phyloP scores from a whole-genome alignment of 2,797 vertebrate genomes.

The Danio tinwini region DNA sequence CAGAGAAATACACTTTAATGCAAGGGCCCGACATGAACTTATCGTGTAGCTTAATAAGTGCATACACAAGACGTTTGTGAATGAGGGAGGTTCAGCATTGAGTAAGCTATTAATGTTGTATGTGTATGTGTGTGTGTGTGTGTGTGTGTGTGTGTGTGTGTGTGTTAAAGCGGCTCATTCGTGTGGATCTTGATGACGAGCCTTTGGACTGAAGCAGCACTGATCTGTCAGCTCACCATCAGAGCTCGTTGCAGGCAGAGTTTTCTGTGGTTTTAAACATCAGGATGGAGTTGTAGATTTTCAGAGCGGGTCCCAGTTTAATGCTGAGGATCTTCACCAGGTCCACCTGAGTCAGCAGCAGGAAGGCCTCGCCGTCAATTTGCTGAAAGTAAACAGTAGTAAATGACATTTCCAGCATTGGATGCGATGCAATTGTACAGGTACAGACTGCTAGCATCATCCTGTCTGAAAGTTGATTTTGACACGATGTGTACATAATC shows the following conservation, averaged over 20 bases:
- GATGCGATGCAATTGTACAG: neutral
- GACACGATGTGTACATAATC: neutral
- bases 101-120: neutral
- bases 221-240: conserved; percentile 55
- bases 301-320: conserved; percentile 86
- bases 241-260: conserved; percentile 84
- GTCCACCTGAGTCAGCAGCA: conserved; percentile 87
- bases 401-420: neutral
- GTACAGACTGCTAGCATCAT: neutral
- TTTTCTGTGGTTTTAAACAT: conserved; percentile 88
- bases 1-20: conserved; percentile 24
- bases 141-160: neutral
- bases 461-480: neutral
- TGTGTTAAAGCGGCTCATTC: neutral
- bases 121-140: neutral
- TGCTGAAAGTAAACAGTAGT: conserved; percentile 70
- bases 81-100: neutral
- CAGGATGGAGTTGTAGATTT: conserved; percentile 89
- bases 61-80: neutral
- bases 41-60: conserved; percentile 6
- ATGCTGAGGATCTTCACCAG: conserved; percentile 90
- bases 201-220: conserved; percentile 6
- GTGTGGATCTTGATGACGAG: neutral
- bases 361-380: conserved; percentile 88
- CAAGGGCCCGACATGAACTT: neutral